Conservation (phyloP, 2,797 vertebrate species). For the Takifugu ocellatus region DNA sequence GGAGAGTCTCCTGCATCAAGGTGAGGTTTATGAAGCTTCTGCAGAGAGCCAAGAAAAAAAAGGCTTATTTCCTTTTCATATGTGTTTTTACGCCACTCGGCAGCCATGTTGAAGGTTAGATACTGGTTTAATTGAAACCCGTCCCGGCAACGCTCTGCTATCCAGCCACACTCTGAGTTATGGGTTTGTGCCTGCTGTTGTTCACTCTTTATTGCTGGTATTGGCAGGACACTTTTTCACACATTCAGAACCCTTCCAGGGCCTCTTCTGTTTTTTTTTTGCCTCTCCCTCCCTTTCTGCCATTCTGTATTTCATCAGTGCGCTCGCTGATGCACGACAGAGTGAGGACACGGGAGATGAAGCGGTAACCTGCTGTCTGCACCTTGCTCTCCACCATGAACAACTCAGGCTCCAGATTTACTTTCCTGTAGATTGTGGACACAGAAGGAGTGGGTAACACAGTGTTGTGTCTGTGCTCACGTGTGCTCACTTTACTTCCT, state of each 20-base stretch:
- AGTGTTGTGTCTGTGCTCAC: constrained; percentile 10
- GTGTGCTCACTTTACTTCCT: constrained; percentile 23
- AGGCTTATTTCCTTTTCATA: constrained; percentile 17
- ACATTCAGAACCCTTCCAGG: constrained; percentile 56
- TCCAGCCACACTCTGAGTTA: constrained; percentile 65
- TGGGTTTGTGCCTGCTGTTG: constrained; percentile 64
- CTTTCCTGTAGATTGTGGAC: constrained; percentile 15
- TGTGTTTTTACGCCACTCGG: constrained; percentile 28
- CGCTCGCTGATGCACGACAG: constrained; percentile 40
- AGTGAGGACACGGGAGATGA: constrained; percentile 46
- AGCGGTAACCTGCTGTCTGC: constrained; percentile 48
- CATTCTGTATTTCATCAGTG: constrained; percentile 54
- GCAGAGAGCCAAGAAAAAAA: constrained; percentile 20
- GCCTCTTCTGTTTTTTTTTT: constrained; percentile 31
- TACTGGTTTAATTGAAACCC: constrained; percentile 49
- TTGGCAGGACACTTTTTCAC: constrained; percentile 65
- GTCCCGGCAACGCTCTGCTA: constrained; percentile 40
- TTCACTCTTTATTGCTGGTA: constrained; percentile 62
- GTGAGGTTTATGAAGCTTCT: constrained; percentile 8
- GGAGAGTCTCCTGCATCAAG: constrained; percentile 5
- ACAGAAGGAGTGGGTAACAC: constrained; percentile 8
- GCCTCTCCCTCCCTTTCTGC: constrained; percentile 37
- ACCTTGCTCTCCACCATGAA: constrained; percentile 26
- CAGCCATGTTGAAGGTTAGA: constrained; percentile 30
- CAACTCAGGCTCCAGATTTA: constrained; percentile 35